phyloP scores from a whole-genome alignment of 2,113 vertebrate species.

The Columba janthina region DNA sequence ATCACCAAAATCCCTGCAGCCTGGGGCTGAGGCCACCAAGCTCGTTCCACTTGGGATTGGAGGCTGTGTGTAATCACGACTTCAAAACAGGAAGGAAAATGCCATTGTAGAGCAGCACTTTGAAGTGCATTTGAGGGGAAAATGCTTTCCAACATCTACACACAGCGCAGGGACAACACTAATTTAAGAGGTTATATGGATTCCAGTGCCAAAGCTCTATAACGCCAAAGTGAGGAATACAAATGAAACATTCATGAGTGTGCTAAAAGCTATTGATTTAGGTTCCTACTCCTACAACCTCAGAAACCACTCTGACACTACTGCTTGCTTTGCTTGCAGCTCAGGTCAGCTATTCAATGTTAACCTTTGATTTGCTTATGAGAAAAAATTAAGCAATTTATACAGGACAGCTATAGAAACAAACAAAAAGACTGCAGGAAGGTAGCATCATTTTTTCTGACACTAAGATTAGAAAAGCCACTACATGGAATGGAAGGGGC shows the following conservation, averaged over 20 bases:
- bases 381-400: not conserved
- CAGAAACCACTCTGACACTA: not conserved
- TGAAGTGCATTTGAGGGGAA: not conserved
- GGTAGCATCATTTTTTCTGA: not conserved
- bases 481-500: not conserved
- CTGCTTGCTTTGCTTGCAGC: not conserved
- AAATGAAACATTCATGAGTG: slow-evolving; percentile 37
- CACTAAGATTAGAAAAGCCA: not conserved
- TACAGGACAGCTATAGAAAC: not conserved
- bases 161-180: not conserved
- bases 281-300: not conserved
- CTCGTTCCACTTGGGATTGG: not conserved
- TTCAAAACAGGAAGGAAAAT: slow-evolving; percentile 17
- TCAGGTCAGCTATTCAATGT: not conserved
- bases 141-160: not conserved
- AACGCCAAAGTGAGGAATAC: not conserved
- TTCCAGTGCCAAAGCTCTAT: not conserved
- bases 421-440: not conserved
- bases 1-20: not conserved
- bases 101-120: not conserved
- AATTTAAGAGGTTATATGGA: slow-evolving; percentile 12
- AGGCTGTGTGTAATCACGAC: not conserved
- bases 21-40: not conserved
- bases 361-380: slow-evolving; percentile 9
- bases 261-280: slow-evolving; percentile 55